Base-by-base conservation (phyloP, 1,140 invertebrate genomes). In the Drosophila ohnishii region DNA sequence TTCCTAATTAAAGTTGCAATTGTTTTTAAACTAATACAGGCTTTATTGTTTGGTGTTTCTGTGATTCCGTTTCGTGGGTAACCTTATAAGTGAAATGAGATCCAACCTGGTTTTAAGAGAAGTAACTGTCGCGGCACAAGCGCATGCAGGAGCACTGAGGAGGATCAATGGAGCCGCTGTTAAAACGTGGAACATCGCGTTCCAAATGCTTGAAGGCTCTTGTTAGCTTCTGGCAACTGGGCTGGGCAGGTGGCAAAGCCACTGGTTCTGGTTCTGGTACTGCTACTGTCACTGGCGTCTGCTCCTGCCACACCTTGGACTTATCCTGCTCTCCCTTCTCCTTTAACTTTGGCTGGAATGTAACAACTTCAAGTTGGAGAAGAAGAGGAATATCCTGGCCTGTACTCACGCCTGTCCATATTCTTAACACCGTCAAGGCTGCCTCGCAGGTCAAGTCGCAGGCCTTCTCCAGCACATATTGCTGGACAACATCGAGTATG, bases 101-200 rank as follows among this genome's bases (percentile, higher is more conserved):
- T 10, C 10, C 9, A 44, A 19, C 5, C 11, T 45, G 28, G 2
- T n/a, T 10, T 53, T 63, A 86, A 1, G 84, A 87, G 50, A 86
- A 86, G 57, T 86, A 86, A 19, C 83, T 86, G 50, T 86, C 73
- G 7, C 83, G 62, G 16, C 59, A 75, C 1, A 87, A 3, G 0
- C 67, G 75, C 83, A 87, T 86, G 53, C 66, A 77, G 13, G 83
- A 88, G n/a, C 50, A 66, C 14, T 48, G 59, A 0, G 83, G 83
- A 8, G 71, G 79, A 44, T 51, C 80, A 25, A 86, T 86, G 2
- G 66, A 74, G 30, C 79, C 83, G 34, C 34, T 37, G 35, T 62
- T 76, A 0, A 42, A 40, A 6, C 39, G 65, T 16, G 61, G 64
- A 11, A 39, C 8, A 13, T 77, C 75, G 3, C 75, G 57, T 6